These are phyloP conservation scores for Heteromyza rotundicornis DNA, from an alignment of 2,888 invertebrate genomes.

Conservation along the genomic window DNA sequence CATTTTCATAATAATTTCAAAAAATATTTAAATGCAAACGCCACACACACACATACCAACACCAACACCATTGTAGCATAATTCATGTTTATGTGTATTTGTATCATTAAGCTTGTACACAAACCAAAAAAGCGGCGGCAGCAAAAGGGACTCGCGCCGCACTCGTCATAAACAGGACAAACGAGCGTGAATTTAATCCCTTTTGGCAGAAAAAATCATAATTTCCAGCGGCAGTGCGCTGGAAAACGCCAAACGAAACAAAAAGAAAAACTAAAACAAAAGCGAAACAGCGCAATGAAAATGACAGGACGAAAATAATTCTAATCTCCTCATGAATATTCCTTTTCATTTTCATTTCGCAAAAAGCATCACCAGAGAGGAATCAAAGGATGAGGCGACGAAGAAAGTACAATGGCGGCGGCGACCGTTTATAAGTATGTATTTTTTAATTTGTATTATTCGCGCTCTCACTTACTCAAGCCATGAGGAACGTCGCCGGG, in stretches of 20 bases:
- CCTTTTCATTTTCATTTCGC: constrained; percentile 57
- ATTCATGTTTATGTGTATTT: constrained; percentile 29
- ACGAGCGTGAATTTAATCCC: constrained; percentile 57
- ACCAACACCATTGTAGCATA: constrained; percentile 16
- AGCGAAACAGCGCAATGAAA: constrained; percentile 40
- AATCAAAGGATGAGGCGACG: constrained; percentile 22
- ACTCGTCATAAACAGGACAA: constrained; percentile 52
- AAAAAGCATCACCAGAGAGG: constrained; percentile 43
- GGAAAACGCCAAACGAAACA: constrained; percentile 9
- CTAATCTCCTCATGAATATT: constrained; percentile 63
- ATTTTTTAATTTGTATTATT: neutral
- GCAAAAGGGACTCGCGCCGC: constrained; percentile 21
- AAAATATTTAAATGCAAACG: constrained; percentile 24
- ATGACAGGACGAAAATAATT: constrained; percentile 59
- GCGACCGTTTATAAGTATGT: constrained; percentile 1
- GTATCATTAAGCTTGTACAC: constrained; percentile 45
- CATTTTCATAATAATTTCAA: constrained; percentile 59
- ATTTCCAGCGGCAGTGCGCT: constrained; percentile 31
- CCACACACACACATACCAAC: constrained; percentile 10
- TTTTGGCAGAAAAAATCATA: constrained; percentile 57
- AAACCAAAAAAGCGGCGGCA: constrained; percentile 25
- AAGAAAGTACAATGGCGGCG: constrained; percentile 41
- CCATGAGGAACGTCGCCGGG: neutral
- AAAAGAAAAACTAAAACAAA: constrained; percentile 16
- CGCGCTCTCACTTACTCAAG: too few relatives aligned